Evolutionary conservation across 2,797 vertebrate species (phyloP).

Genomic region (Ambastaia sidthimunki): DNA sequence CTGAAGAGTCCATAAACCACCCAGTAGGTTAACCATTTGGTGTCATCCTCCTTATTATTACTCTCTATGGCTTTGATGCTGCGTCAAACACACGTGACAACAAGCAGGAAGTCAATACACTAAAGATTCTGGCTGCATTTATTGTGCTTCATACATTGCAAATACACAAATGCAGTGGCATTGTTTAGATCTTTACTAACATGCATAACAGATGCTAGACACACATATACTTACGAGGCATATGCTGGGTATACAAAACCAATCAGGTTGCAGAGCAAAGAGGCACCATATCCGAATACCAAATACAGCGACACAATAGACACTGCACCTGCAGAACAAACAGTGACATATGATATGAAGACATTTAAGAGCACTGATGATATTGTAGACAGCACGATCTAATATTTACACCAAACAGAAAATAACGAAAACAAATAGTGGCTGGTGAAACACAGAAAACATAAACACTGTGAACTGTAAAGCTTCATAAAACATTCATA

Average conservation of each 20-base stretch:
- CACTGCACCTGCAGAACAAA: constrained; percentile 73
- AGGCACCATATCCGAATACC: constrained; percentile 90
- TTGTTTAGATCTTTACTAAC: background rate
- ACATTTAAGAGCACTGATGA: background rate
- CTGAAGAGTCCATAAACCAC: constrained; percentile 94
- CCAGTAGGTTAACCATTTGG: constrained; percentile 96
- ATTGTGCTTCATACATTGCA: background rate
- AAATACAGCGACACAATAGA: constrained; percentile 84
- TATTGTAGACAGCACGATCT: background rate
- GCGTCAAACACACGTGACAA: background rate
- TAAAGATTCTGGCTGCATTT: background rate
- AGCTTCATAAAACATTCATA: background rate
- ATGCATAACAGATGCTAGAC: background rate
- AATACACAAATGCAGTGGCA: background rate
- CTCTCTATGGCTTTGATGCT: constrained; percentile 98
- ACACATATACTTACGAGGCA: constrained; percentile 84
- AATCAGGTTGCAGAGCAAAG: constrained; percentile 92
- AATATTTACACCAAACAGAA: constrained; percentile 27
- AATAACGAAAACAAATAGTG: constrained; percentile 23
- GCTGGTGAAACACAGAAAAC: background rate
- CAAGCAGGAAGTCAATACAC: background rate
- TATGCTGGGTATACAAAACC: constrained; percentile 94
- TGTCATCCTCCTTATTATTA: constrained; percentile 87
- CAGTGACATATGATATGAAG: constrained; percentile 32
- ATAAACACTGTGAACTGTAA: background rate